These are phyloP conservation scores for Leptothorax acervorum DNA, from an alignment of 2,888 invertebrate genomes.

Conservation along the genomic window DNA sequence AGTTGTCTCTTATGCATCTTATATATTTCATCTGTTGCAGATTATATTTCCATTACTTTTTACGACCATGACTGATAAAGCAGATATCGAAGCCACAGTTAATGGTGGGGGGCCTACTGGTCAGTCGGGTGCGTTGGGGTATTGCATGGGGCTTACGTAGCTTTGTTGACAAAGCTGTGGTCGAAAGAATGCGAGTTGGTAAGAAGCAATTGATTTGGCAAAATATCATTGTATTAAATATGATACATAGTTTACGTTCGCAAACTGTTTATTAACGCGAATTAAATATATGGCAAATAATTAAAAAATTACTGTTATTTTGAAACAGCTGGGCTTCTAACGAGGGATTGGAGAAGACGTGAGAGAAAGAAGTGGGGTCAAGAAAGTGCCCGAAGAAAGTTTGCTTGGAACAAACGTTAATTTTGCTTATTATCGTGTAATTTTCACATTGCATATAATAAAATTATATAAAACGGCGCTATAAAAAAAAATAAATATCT, in stretches of 20 bases:
- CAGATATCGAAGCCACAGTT: conserved; percentile 94
- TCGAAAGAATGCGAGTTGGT: conserved; percentile 95
- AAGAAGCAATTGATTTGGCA: conserved; percentile 71
- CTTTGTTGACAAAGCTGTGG: conserved; percentile 92
- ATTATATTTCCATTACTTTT: conserved; percentile 94
- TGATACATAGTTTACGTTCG: not conserved
- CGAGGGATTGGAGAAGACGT: conserved; percentile 89
- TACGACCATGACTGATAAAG: conserved; percentile 90
- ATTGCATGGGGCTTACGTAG: conserved; percentile 94
- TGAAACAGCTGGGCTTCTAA: conserved; percentile 93
- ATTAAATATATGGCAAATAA: conserved; percentile 12
- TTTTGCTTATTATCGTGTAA: conserved; percentile 38
- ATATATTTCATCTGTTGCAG: conserved; percentile 85
- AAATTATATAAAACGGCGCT: not conserved
- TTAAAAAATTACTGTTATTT: conserved; percentile 55
- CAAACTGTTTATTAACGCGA: not conserved
- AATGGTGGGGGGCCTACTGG: conserved; percentile 91
- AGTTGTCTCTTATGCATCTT: conserved; percentile 13
- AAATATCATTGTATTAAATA: not conserved
- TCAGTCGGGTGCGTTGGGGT: conserved; percentile 96
- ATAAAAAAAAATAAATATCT: not conserved
- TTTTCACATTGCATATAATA: conserved; percentile 42
- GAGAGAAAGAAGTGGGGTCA: conserved; percentile 98
- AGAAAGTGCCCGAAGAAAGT: conserved; percentile 95
- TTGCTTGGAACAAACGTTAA: conserved; percentile 97